phyloP scores from a whole-genome alignment of 2,113 vertebrate species.

The Stegostoma tigrinum region DNA sequence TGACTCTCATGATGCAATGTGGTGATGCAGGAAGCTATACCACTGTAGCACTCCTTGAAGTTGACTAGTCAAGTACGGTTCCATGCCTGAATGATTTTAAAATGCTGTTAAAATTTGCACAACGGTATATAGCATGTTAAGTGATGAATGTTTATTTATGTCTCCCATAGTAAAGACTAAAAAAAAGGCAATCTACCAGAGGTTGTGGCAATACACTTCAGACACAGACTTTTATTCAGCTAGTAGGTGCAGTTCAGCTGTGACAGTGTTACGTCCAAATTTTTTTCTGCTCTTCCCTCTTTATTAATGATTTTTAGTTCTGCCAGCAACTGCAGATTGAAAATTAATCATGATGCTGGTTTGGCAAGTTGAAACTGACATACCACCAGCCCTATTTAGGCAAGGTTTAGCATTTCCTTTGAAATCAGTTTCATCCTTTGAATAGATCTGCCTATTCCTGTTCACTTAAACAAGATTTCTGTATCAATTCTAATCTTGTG shows the following conservation, averaged over 20 bases:
- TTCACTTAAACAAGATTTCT: not conserved
- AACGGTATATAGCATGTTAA: not conserved
- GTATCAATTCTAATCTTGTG: not conserved
- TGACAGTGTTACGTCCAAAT: slow-evolving; percentile 31
- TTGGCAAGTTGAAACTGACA: slow-evolving; percentile 44
- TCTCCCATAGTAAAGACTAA: not conserved
- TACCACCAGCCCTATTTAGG: slow-evolving; percentile 23
- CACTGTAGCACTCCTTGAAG: not conserved
- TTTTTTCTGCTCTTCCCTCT: slow-evolving; percentile 40
- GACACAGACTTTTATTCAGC: not conserved
- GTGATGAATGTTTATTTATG: not conserved
- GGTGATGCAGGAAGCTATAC: not conserved
- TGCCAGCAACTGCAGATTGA: slow-evolving; percentile 43
- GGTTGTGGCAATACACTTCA: not conserved
- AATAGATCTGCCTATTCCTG: not conserved
- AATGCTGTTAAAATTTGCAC: not conserved
- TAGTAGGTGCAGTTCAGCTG: slow-evolving; percentile 16
- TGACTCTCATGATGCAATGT: too few species aligned
- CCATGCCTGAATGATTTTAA: not conserved
- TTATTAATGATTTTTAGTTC: slow-evolving; percentile 47
- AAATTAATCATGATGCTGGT: slow-evolving; percentile 45
- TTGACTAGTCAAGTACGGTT: not conserved
- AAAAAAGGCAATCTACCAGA: slow-evolving; percentile 1
- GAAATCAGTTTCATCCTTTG: not conserved
- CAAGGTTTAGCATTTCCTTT: not conserved